Evolutionary conservation across 2,888 invertebrate species (phyloP).

Genomic region (Muschampia plurimacula): DNA sequence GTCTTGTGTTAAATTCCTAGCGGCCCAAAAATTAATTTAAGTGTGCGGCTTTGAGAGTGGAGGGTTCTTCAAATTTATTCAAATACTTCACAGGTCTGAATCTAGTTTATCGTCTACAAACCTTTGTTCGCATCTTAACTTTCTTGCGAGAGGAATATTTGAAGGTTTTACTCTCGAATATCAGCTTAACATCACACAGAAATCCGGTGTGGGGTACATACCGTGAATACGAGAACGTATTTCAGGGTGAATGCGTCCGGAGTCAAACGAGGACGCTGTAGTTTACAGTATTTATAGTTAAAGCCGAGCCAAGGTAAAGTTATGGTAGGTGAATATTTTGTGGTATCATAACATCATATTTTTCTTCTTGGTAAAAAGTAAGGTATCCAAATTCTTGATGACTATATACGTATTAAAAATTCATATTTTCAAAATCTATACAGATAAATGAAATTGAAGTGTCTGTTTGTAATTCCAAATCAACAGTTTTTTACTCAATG

Average conservation of each 20-base stretch:
- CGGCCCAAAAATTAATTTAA: neutral
- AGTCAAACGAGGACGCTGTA: neutral
- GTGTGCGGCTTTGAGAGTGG: neutral
- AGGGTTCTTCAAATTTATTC: no score
- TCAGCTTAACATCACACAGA: conserved; percentile 9
- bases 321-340: neutral
- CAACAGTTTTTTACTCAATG: no score
- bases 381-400: no score
- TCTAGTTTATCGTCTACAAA: neutral
- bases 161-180: neutral
- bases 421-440: no score
- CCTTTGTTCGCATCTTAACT: neutral
- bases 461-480: no score
- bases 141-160: neutral
- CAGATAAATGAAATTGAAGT: no score
- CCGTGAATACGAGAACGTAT: conserved; percentile 9
- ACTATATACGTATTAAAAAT: no score
- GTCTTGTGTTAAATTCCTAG: no score
- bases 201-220: neutral
- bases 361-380: neutral
- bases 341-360: neutral
- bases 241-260: conserved; percentile 12
- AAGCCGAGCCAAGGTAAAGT: neutral
- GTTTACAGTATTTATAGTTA: neutral
- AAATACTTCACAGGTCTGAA: neutral